Percentiles rank a stretch among this genome's conserved stretches.
These are phyloP conservation scores for Micrastur ruficollis DNA, from an alignment of 2,797 vertebrate genomes.

Conservation along the genomic window DNA sequence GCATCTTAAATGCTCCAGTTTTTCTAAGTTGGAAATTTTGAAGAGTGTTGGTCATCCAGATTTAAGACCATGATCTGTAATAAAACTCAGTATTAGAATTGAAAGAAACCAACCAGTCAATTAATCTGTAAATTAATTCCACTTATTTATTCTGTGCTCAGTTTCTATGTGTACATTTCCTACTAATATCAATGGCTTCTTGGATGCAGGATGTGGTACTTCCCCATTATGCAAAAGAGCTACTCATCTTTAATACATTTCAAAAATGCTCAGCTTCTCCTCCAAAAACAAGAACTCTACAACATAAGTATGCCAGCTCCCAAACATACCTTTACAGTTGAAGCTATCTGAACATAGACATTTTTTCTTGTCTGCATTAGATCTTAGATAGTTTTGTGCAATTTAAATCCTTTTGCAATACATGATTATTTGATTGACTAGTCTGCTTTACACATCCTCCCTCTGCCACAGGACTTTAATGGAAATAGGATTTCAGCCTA, in stretches of 20 bases:
- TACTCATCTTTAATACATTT: not conserved
- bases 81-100: not conserved
- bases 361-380: not conserved
- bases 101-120: not conserved
- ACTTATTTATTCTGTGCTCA: not conserved
- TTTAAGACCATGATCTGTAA: constrained; percentile 84
- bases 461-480: not conserved
- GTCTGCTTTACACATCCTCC: not conserved
- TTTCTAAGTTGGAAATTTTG: constrained; percentile 80
- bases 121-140: not conserved
- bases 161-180: not conserved
- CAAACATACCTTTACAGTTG: not conserved
- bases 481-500: not conserved
- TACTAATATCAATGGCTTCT: not conserved
- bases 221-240: not conserved
- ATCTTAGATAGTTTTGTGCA: not conserved
- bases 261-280: not conserved
- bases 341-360: not conserved
- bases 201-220: not conserved
- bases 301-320: not conserved
- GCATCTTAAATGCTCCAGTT: constrained; percentile 85
- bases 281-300: not conserved
- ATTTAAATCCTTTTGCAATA: not conserved
- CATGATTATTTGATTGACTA: not conserved
- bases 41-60: constrained; percentile 83